These are phyloP conservation scores for Aurelia aurita complex sp. Pacific DNA, from an alignment of 30 jellyfish, hydroid and myxozoan species.

Conservation along the genomic window DNA sequence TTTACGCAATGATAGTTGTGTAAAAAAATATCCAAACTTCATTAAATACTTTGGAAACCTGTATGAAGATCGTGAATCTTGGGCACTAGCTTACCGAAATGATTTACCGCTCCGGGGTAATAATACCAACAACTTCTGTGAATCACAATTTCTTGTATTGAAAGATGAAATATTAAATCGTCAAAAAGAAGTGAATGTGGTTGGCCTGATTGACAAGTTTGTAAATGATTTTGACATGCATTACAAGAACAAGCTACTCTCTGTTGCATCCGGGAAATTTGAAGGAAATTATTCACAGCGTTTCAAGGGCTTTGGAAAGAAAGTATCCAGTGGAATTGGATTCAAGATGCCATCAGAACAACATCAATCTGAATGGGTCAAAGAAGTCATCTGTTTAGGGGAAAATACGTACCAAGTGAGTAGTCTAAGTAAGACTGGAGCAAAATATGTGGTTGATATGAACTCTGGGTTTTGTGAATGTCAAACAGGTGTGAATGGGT, in stretches of 20 bases:
- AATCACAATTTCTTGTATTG: constrained; percentile 29
- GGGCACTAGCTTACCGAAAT: constrained; percentile 22
- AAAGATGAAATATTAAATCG: constrained; percentile 18
- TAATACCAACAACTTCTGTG: constrained; percentile 21
- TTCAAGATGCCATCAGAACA: background rate
- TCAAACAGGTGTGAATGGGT: constrained; percentile 21
- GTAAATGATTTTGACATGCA: constrained; percentile 8
- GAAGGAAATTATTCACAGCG: constrained; percentile 26
- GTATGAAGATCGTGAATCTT: constrained; percentile 12
- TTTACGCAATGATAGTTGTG: background rate
- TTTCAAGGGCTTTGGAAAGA: background rate
- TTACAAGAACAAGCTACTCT: constrained; percentile 25
- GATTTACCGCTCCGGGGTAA: constrained; percentile 16
- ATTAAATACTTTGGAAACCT: background rate
- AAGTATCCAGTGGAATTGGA: background rate
- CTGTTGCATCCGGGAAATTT: constrained; percentile 26
- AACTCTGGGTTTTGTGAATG: constrained; percentile 13
- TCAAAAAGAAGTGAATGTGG: constrained; percentile 21
- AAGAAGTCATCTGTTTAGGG: background rate
- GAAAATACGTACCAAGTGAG: background rate
- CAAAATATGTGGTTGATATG: constrained; percentile 5
- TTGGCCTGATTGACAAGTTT: constrained; percentile 25
- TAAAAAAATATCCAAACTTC: background rate
- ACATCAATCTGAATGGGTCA: background rate
- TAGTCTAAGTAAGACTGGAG: background rate